phyloP scores from a whole-genome alignment of 2,888 invertebrate genomes.

The Acanthopleura granulata region DNA sequence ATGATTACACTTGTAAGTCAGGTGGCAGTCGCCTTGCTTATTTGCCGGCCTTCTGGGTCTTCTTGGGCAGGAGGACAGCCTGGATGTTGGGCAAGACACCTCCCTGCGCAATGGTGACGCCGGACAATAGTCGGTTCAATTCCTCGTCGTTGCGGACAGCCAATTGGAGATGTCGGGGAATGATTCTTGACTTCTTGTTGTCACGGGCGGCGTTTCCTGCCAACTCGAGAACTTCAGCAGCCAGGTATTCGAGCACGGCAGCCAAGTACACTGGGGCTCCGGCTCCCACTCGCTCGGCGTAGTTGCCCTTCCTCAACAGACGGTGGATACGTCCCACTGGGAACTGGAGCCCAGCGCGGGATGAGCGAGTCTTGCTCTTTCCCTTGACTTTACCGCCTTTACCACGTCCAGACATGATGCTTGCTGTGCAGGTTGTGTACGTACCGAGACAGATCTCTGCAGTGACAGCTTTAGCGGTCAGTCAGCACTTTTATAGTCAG shows the following conservation, averaged over 20 bases:
- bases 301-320: slow-evolving; percentile 69
- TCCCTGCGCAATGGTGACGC: slow-evolving; percentile 87
- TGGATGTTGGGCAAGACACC: slow-evolving; percentile 88
- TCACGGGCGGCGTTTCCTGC: slow-evolving; percentile 72
- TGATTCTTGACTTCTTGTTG: slow-evolving; percentile 80
- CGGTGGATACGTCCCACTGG: slow-evolving; percentile 70
- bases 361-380: slow-evolving; percentile 68
- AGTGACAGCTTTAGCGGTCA: too few species aligned
- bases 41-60: slow-evolving; percentile 67
- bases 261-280: slow-evolving; percentile 70
- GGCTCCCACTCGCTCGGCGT: slow-evolving; percentile 69
- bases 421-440: too few species aligned
- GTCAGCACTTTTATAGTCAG: too few species aligned
- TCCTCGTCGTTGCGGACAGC: slow-evolving; percentile 88
- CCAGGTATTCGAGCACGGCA: slow-evolving; percentile 72
- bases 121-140: slow-evolving; percentile 81
- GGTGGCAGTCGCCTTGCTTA: background rate
- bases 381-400: slow-evolving; percentile 70
- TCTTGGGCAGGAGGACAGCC: slow-evolving; percentile 81
- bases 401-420: slow-evolving; percentile 69
- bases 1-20: background rate
- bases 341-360: slow-evolving; percentile 69
- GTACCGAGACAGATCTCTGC: too few species aligned
- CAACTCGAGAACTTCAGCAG: slow-evolving; percentile 76
- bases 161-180: slow-evolving; percentile 83